Evolutionary conservation across 2,888 invertebrate genomes (phyloP), one percentile per base, ranked within the genome.

Genomic region (Tetrapedia diversipes): DNA sequence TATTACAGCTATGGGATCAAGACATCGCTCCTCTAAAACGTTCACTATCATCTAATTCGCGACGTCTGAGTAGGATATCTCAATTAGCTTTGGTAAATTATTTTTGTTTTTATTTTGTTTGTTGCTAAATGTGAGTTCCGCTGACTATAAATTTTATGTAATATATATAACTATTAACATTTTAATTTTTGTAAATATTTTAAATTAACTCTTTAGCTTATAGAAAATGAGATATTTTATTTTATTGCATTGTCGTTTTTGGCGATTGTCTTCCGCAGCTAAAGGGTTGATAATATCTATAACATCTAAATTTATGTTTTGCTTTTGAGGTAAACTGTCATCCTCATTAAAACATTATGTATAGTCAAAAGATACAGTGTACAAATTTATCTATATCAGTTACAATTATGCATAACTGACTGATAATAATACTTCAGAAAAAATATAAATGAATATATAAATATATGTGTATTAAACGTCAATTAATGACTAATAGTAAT

Each of bases 11-110:
- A 90, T 97, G 96, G 95, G 97, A 97, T 94, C 96, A 96, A 94
- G 96, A 97, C 92, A 96, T 97, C 93, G 95, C 95, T 91, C 96
- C 96, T 91, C 94, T 97, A 92, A 97, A 97, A 94, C 94, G 95
- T 92, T 95, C 96, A 89, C 94, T 96, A 86, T 95, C 96, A 87
- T 93, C 94, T 90, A 94, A 95, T 92, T 95, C 96, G 92, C 94
- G 96, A 91, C 94, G 95, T 93, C 96, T 96, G 94, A 96, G 96
- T 93, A 94, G 96, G 93, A 96, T 96, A 93, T 95, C 96, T 90
- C 95, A 96, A 93, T 94, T 96, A 92, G 94, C 96, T 92, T 94
- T 96, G 96, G 97, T 97, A 96, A 96, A 89, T 89, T 87, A 81
- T 80, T 79, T 84, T 82, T 81, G 39, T 81, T 79, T 83, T 82